Conservation (phyloP, 1,140 invertebrate species). For the Holotrichia oblita region DNA sequence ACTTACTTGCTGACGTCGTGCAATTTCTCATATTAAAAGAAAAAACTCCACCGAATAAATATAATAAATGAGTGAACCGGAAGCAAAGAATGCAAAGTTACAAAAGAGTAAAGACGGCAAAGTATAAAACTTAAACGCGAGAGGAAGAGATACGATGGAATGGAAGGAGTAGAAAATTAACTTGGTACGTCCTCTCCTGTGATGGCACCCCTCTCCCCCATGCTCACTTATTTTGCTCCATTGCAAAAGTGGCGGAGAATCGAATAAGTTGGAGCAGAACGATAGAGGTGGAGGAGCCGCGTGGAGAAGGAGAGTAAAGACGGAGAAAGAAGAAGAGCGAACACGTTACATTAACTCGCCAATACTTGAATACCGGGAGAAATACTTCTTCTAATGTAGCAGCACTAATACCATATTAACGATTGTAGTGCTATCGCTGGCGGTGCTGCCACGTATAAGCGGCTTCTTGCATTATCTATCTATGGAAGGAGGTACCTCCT, state of each 20-base stretch:
- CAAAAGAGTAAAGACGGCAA: constrained; percentile 5
- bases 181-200: background rate
- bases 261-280: background rate
- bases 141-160: constrained; percentile 6
- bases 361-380: constrained; percentile 36
- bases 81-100: constrained; percentile 13
- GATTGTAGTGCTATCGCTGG: constrained; percentile 30
- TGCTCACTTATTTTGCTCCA: constrained; percentile 1
- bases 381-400: constrained; percentile 36
- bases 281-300: constrained; percentile 9
- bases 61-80: constrained; percentile 15
- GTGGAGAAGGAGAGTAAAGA: background rate
- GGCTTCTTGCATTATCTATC: constrained; percentile 35
- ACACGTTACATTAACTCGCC: constrained; percentile 36
- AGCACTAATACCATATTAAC: constrained; percentile 36
- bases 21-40: background rate
- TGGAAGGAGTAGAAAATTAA: constrained; percentile 20
- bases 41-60: background rate
- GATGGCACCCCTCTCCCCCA: background rate
- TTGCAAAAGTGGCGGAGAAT: background rate
- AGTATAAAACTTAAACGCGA: constrained; percentile 13
- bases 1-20: no score
- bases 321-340: constrained; percentile 16
- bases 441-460: constrained; percentile 26
- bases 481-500: background rate